Evolutionary conservation across 2,888 invertebrate species (phyloP).

Genomic region (Nymphalis c-album): DNA sequence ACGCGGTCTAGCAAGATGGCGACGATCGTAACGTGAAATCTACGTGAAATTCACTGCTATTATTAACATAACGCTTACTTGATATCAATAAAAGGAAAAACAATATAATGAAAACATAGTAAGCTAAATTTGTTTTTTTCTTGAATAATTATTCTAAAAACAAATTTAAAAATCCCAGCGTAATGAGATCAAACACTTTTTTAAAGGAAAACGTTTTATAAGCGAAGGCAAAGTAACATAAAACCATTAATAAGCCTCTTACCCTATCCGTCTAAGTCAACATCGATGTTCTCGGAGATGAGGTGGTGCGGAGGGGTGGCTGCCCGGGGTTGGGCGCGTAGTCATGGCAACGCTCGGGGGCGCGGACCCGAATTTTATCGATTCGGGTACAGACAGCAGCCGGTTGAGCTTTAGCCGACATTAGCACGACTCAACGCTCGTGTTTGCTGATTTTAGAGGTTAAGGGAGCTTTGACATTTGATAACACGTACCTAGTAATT

Average conservation of each 20-base stretch:
- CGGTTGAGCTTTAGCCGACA: conserved; percentile 70
- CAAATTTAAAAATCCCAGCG: conserved; percentile 5
- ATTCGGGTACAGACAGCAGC: conserved; percentile 79
- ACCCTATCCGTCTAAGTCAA: conserved; percentile 82
- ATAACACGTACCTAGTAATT: conserved; percentile 59
- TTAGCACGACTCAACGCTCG: conserved; percentile 76
- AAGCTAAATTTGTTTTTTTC: background rate
- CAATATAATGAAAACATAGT: background rate
- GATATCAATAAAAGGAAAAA: background rate
- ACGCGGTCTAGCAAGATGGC: conserved; percentile 79
- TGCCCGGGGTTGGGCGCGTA: conserved; percentile 60
- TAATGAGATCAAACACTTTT: conserved; percentile 38
- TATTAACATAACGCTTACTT: conserved; percentile 48
- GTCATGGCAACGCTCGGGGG: conserved; percentile 74
- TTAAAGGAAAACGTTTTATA: conserved; percentile 44
- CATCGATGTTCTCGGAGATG: conserved; percentile 76
- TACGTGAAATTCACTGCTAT: conserved; percentile 59
- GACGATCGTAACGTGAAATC: conserved; percentile 55
- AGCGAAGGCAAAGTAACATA: conserved; percentile 70
- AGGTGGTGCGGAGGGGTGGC: conserved; percentile 49
- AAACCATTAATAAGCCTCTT: conserved; percentile 82
- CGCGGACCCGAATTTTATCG: conserved; percentile 81
- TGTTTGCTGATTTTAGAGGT: conserved; percentile 77
- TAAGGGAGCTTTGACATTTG: conserved; percentile 75
- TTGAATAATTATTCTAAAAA: background rate